phyloP scores from a whole-genome alignment of 2,113 vertebrate genomes.

The Hemichromis elongatus region DNA sequence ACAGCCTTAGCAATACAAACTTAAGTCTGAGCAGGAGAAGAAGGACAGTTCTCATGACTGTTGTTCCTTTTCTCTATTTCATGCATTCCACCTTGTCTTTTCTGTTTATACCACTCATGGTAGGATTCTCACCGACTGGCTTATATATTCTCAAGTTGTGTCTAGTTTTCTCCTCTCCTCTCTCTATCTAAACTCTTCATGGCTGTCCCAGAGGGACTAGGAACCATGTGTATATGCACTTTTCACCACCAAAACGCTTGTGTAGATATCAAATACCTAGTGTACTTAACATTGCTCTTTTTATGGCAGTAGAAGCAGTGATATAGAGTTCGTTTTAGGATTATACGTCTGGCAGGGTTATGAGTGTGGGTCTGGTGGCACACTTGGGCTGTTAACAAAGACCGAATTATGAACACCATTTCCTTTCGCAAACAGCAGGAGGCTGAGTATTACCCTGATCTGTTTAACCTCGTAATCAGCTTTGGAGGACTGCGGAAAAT shows the following conservation, averaged over 20 bases:
- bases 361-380: background rate
- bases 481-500: background rate
- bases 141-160: background rate
- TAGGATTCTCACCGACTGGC: background rate
- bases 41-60: background rate
- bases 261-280: background rate
- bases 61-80: background rate
- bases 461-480: constrained; percentile 26
- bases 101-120: background rate
- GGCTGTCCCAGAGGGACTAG: constrained; percentile 27
- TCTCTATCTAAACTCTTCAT: background rate
- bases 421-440: background rate
- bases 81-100: background rate
- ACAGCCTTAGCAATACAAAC: constrained; percentile 5
- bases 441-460: constrained; percentile 1
- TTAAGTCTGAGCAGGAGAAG: background rate
- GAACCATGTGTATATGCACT: background rate
- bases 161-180: background rate
- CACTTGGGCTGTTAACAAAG: constrained; percentile 19
- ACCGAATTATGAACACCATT: constrained; percentile 29
- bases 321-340: constrained; percentile 7
- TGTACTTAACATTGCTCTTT: background rate
- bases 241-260: background rate
- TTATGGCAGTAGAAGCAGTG: background rate
- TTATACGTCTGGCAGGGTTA: constrained; percentile 1